Conservation (phyloP, 2,888 invertebrate species). For the Hemicrepidius hirtus region DNA sequence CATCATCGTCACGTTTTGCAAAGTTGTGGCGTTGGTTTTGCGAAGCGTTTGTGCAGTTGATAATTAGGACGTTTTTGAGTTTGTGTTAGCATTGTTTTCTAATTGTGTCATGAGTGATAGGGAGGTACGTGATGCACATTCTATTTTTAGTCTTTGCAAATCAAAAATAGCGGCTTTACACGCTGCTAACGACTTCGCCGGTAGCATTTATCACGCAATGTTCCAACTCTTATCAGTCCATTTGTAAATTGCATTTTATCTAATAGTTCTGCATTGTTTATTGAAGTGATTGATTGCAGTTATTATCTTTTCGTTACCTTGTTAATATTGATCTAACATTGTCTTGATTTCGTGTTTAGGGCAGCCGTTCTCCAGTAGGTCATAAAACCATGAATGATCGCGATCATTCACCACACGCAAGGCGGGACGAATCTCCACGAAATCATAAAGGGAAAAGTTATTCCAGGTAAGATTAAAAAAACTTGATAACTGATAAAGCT, state of each 20-base stretch:
- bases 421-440: conserved; percentile 69
- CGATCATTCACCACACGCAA: conserved; percentile 68
- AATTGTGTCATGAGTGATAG: conserved; percentile 64
- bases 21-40: conserved; percentile 25
- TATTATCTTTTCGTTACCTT: neutral
- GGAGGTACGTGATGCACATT: conserved; percentile 61
- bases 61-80: conserved; percentile 13
- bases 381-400: conserved; percentile 66
- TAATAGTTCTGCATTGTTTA: neutral
- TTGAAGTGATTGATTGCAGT: neutral
- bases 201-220: conserved; percentile 28
- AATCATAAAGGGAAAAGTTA: conserved; percentile 70
- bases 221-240: conserved; percentile 11
- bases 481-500: too few relatives aligned
- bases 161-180: conserved; percentile 12
- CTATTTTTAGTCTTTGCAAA: conserved; percentile 18
- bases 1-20: conserved; percentile 23
- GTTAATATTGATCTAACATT: conserved; percentile 47
- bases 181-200: conserved; percentile 28
- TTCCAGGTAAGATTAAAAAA: conserved; percentile 65
- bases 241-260: conserved; percentile 29
- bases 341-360: conserved; percentile 60
- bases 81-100: conserved; percentile 36
- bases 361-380: conserved; percentile 65
- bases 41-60: neutral